A percentile compares a stretch with the other conserved stretches of the same genome.
phyloP scores from a whole-genome alignment of 2,113 vertebrate genomes.

The Boleophthalmus pectinirostris region DNA sequence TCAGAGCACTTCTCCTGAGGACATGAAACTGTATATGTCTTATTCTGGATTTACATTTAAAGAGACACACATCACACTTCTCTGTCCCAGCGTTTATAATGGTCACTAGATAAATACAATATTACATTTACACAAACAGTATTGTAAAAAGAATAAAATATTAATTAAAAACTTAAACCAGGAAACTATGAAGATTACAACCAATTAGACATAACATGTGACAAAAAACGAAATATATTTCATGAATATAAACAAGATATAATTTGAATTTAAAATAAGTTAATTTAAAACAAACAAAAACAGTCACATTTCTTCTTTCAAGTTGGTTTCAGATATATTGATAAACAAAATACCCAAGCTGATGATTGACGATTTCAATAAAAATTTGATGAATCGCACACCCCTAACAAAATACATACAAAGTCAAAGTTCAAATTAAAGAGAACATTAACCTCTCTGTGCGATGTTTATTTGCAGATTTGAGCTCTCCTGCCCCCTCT shows the following conservation, averaged over 20 bases:
- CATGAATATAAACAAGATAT: no score
- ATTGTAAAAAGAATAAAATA: no score
- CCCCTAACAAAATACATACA: neutral
- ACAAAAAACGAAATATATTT: no score
- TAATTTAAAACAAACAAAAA: no score
- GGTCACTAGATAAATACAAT: neutral
- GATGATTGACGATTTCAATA: no score
- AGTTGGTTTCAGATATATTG: no score
- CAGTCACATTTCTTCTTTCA: no score
- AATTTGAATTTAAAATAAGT: no score
- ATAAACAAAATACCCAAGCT: no score
- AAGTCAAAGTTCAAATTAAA: neutral
- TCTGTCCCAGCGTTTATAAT: neutral
- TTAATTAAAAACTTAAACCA: neutral
- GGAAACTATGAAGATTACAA: neutral
- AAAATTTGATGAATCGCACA: no score
- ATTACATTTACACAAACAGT: no score
- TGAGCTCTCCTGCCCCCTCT: conserved; percentile 9
- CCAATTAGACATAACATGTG: neutral
- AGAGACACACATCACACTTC: neutral
- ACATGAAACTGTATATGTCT: conserved; percentile 1
- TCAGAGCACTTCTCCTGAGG: neutral
- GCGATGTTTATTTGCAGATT: neutral
- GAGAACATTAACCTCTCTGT: neutral
- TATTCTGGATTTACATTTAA: neutral